Base-by-base conservation (phyloP, 2,113 vertebrate genomes). In the Arenaria interpres region DNA sequence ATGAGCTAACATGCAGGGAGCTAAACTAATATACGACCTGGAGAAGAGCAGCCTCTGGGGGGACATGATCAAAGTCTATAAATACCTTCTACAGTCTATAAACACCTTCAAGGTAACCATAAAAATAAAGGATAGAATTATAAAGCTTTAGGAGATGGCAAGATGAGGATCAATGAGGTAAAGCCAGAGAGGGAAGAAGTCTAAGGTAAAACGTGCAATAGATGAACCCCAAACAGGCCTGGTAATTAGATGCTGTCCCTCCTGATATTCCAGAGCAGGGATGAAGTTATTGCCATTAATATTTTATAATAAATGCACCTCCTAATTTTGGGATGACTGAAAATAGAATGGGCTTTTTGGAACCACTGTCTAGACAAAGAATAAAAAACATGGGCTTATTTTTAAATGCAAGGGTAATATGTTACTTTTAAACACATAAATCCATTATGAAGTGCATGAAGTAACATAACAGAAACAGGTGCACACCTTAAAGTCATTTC, bases 61-160 rank as follows among this genome's bases (percentile, higher is more conserved):
- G 18, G 9, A 83, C 74, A 85, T 73, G 87, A 83, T 80, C 91
- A 76, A 90, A 97, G 89, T 79, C 92, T 92, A 93, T 95, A 96
- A 97, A 96, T 96, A 92, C 79, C 48, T 88, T 96, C 73, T 80
- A 64, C 88, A 93, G 76, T 95, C 94, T 89, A 95, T 95, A 95
- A 96, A 93, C 92, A 92, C 85, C 69, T 97, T 80, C 92, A 91
- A 95, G 88, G 92, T 88, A 95, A 89, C 87, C 81, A 94, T 97
- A 96, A 96, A 97, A 95, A 93, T 96, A 92, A 93, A 81, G n/a
- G 63, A 95, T 85, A 54, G 93, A 95, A 94, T 90, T 95, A 86
- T 94, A 95, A 91, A 86, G 46, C 51, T 8, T 67, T 71, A 74
- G 72, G 94, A 94, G 54, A 82, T 88, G 79, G 33, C 51, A 90